Conservation (phyloP, 2,888 invertebrate genomes). For the Panopea generosa region DNA sequence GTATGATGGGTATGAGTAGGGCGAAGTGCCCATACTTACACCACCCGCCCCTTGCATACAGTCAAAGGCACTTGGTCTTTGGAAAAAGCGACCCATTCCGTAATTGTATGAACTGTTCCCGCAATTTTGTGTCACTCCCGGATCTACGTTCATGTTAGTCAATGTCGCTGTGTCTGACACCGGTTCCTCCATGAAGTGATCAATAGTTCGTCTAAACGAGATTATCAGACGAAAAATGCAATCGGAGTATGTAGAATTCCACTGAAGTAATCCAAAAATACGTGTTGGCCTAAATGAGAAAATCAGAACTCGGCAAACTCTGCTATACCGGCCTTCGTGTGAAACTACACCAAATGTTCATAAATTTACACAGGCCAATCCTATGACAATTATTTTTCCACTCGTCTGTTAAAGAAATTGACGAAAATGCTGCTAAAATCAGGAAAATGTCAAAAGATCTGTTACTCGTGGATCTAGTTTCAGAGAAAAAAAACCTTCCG, state of each 20-base stretch:
- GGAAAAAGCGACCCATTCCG: conserved; percentile 73
- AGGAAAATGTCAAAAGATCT: conserved; percentile 58
- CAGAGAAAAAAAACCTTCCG: conserved; percentile 51
- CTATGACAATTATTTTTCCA: conserved; percentile 60
- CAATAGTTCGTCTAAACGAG: conserved; percentile 28
- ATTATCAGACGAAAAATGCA: conserved; percentile 44
- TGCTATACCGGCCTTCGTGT: conserved; percentile 28
- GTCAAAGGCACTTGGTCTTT: conserved; percentile 73
- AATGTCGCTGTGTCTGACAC: conserved; percentile 52
- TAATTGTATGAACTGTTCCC: conserved; percentile 60
- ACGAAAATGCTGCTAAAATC: conserved; percentile 42
- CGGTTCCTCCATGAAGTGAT: conserved; percentile 54
- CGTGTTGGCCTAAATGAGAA: conserved; percentile 54
- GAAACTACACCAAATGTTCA: conserved; percentile 41
- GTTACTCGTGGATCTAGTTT: conserved; percentile 58
- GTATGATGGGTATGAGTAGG: conserved; percentile 65
- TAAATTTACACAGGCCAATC: conserved; percentile 55
- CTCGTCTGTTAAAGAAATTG: conserved; percentile 64
- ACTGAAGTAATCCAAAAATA: conserved; percentile 54
- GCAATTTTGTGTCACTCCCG: conserved; percentile 53
- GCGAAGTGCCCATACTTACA: conserved; percentile 64
- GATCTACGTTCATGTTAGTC: conserved; percentile 55
- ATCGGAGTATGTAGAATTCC: conserved; percentile 11
- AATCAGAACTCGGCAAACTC: conserved; percentile 43
- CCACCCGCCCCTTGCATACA: conserved; percentile 73